Base-by-base conservation (phyloP, 2,888 invertebrate genomes). In the Stenichneumon culpator region DNA sequence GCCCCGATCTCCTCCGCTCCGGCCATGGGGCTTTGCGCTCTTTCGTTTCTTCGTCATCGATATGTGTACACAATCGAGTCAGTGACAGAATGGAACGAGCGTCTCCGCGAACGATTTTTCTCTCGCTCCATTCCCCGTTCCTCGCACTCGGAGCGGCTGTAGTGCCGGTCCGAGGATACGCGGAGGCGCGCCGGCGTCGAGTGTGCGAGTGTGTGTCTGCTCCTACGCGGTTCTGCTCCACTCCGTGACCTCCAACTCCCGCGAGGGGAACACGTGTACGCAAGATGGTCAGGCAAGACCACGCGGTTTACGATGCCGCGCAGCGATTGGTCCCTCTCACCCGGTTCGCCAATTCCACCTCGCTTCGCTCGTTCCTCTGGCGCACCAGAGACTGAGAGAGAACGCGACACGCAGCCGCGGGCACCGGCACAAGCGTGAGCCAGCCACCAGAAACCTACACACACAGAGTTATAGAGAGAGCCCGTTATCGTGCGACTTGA, bases 201-300 rank as follows among this genome's bases (percentile, higher is more conserved):
- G n/a, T n/a, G 60, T 78, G 84, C 79, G 74, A 67, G 81, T 57
- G 84, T 47, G 79, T 22, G 60, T n/a, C 75, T 54, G 60, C 68
- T 54, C 36, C 39, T 36, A 67, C 39, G 74, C 57, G 60, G 65
- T 75, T 69, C 47, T 57, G 72, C 70, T 73, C 25, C 70, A 72
- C 79, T 80, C 65, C 79, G 86, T 88, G 88, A 88, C 88, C 89
- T 88, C 87, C 86, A 88, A 84, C 39, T 47, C 25, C 50, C 57
- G 57, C 72, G 83, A 81, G 85, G 68, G 44, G 69, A 88, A 88
- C 89, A 89, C 89, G 88, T 88, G 89, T 86, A 87, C 83, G 85
- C 57, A 84, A 84, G 83, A 88, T 89, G 89, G 79, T 84, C 79
- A 74, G 77, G 44, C 44, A 70, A 60, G 67, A 70, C 81, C 84